Base-by-base conservation (phyloP, 2,888 invertebrate species). In the Scaptomyza cyrtandrae region DNA sequence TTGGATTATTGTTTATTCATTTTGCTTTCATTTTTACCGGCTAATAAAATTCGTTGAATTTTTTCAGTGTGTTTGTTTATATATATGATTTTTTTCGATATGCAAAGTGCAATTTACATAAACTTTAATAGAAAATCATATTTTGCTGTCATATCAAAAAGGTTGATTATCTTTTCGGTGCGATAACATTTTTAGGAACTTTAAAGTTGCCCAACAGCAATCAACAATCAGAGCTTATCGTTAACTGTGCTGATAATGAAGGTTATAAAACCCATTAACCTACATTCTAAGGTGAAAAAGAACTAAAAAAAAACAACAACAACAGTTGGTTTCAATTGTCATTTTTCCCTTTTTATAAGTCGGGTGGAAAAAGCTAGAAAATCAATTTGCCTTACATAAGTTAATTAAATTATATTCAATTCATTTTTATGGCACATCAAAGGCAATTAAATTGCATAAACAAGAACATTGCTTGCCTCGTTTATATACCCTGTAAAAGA, bases 191-290 rank as follows among this genome's bases (percentile, higher is more conserved):
- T 46, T 48, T 19, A 31, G 39, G 44, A 31, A 45, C 53, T 66
- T 71, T 46, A 41, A 44, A 37, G 27, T 62, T 71, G 50, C 13
- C 45, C 44, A 53, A 31, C 14, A 9, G 55, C 49, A 49, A 63
- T 54, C 59, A 45, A 35, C 41, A 60, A 57, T 54, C 56, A 39
- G n/a, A 55, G 55, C 71, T 74, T 78, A 76, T 78, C 76, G 67
- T n/a, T 2, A 37, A 72, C 24, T 31, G 33, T 39, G 45, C 67
- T 64, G 73, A 76, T 76, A 73, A 45, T 61, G 63, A 73, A 74
- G 74, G 74, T 62, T 69, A 74, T 57, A 61, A 53, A 73, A 62
- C 61, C n/a, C 45, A 66, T 78, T 78, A 73, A 80, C 80, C 80
- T 44, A 76, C 44, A 65, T 78, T 63, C 24, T 50, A 1, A 48